Base-by-base conservation (phyloP, 2,797 vertebrate genomes). In the Yasuhikotakia modesta region DNA sequence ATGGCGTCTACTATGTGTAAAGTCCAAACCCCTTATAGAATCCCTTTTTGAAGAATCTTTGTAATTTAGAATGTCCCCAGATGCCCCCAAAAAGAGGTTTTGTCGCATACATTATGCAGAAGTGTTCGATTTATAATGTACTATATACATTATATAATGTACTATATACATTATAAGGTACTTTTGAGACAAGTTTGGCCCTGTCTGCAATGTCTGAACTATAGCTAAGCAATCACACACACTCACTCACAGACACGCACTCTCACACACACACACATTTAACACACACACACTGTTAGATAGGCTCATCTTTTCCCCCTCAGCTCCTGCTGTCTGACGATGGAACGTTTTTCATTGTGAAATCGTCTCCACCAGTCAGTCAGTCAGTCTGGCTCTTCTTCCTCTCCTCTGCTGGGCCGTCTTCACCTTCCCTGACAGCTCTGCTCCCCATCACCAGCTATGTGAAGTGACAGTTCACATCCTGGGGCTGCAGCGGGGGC, bases 381-480 rank as follows among this genome's bases (percentile, higher is more conserved):
- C 76, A 61, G 60, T 81, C 67, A 79, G 32, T 78, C 30, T 75
- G 13, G 8, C 63, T 79, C 52, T 19, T 61, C 16, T 58, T 46
- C 67, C 32, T 55, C 70, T 70, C 70, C 64, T 78, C 72, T 92
- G 93, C 91, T 94, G 92, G 93, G 92, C 94, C 91, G 88, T 95
- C 95, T 95, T 97, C 96, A 97, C 96, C 95, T 97, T 96, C 95
- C 79, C 91, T 93, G 95, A 96, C 93, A 94, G 95, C 92, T 95
- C 95, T 96, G 95, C 93, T 92, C 93, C 93, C 94, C 95, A 92
- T 98, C 97, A 98, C 93, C 88, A 90, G 89, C 95, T 94, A 98
- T 97, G 92, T 91, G 91, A 99, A 94, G 92, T 97, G 97, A 99
- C 97, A 99, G 96, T 93, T 95, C 94, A 95, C 94, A 95, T 96